Evolutionary conservation across 2,797 vertebrate species (phyloP).

Genomic region (Heliangelus exortis): DNA sequence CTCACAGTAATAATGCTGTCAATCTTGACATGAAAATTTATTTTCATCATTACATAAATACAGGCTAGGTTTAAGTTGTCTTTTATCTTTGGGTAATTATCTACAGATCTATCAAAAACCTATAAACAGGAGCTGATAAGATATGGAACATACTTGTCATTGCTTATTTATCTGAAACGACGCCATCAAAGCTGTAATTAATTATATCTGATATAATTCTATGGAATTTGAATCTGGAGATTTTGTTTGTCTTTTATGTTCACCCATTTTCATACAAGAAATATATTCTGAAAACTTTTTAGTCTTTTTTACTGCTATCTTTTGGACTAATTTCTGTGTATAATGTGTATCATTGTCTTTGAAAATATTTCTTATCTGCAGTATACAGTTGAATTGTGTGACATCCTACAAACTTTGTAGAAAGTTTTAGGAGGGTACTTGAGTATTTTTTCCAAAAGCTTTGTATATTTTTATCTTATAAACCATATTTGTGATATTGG

Average conservation of each 20-base stretch:
- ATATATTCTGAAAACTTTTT: neutral
- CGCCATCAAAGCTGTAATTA: neutral
- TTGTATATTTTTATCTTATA: neutral
- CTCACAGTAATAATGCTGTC: neutral
- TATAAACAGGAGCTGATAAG: conserved; percentile 1
- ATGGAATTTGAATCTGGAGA: neutral
- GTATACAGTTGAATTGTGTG: neutral
- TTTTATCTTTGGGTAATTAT: neutral
- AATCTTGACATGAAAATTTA: neutral
- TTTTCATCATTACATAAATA: neutral
- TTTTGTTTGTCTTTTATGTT: neutral
- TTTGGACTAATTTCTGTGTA: neutral
- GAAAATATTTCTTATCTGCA: neutral
- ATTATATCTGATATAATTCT: neutral
- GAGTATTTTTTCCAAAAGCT: neutral
- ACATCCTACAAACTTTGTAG: neutral
- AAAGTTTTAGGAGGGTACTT: neutral
- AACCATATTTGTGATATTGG: neutral
- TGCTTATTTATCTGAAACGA: neutral
- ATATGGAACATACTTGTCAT: neutral
- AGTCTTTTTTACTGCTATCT: neutral
- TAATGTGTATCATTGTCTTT: neutral
- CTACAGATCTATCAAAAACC: neutral
- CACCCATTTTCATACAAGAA: neutral
- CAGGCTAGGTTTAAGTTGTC: neutral